Conservation (phyloP, 1,140 invertebrate species). For the Drosophila lini region DNA sequence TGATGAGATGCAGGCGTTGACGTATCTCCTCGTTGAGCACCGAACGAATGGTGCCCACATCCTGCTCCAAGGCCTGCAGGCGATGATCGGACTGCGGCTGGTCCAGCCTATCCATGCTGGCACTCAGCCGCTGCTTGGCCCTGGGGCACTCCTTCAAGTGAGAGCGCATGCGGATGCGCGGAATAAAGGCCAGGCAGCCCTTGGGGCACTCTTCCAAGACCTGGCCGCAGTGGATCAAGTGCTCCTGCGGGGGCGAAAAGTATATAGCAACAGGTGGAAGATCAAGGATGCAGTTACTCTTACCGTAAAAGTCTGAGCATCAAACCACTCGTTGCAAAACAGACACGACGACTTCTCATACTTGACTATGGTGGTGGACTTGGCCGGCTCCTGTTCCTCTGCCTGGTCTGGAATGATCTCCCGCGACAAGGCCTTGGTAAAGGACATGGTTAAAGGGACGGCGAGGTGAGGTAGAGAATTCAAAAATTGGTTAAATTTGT, state of each 20-base stretch:
- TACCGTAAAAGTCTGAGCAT: constrained; percentile 86
- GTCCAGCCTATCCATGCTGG: constrained; percentile 69
- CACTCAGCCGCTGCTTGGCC: constrained; percentile 30
- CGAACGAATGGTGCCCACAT: constrained; percentile 71
- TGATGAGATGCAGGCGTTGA: constrained; percentile 78
- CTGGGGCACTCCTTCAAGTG: constrained; percentile 87
- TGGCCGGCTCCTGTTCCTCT: constrained; percentile 21
- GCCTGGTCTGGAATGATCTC: constrained; percentile 14
- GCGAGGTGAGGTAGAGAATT: too few species aligned
- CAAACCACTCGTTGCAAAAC: constrained; percentile 87
- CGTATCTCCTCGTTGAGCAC: constrained; percentile 83
- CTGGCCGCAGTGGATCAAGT: constrained; percentile 88
- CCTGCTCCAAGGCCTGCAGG: constrained; percentile 72
- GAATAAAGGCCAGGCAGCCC: constrained; percentile 88
- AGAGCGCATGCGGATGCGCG: constrained; percentile 86
- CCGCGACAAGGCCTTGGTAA: constrained; percentile 21
- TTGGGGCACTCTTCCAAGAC: constrained; percentile 88
- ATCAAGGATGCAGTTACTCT: too few species aligned
- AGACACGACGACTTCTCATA: constrained; percentile 86
- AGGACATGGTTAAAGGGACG: constrained; percentile 41
- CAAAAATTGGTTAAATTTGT: too few species aligned
- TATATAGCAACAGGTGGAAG: not conserved
- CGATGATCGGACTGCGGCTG: constrained; percentile 65
- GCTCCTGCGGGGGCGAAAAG: constrained; percentile 84
- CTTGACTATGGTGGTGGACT: constrained; percentile 76